Conservation (phyloP, 37 sponge, comb jelly and placozoan genomes). For the Ephydatia muelleri region DNA sequence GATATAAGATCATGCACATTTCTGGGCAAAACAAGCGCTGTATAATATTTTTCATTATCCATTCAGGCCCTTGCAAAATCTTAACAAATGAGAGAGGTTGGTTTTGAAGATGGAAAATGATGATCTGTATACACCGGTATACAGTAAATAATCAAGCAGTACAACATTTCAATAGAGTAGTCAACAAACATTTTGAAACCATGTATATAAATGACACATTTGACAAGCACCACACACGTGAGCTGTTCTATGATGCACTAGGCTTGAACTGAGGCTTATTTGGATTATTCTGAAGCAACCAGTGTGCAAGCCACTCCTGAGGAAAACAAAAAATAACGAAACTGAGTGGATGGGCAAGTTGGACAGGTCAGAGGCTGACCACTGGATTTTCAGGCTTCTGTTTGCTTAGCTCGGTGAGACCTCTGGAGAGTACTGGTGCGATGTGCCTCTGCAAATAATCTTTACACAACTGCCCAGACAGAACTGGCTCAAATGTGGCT, state of each 20-base stretch:
- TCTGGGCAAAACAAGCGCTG: too few species aligned
- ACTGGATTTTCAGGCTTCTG: slow-evolving; percentile 91
- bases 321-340: background rate
- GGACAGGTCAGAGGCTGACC: slow-evolving; percentile 38
- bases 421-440: slow-evolving; percentile 83
- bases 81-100: too few species aligned
- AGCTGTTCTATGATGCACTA: background rate
- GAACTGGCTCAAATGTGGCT: slow-evolving; percentile 45
- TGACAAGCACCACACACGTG: background rate
- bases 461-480: slow-evolving; percentile 34
- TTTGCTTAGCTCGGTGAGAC: slow-evolving; percentile 89
- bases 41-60: too few species aligned
- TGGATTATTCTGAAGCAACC: slow-evolving; percentile 94
- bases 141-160: background rate
- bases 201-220: background rate
- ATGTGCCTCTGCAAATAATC: slow-evolving; percentile 87
- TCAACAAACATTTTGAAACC: background rate
- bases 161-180: background rate
- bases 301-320: slow-evolving; percentile 90
- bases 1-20: too few species aligned
- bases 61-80: too few species aligned
- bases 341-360: slow-evolving; percentile 12
- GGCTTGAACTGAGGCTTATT: slow-evolving; percentile 80
- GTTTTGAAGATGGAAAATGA: too few species aligned
- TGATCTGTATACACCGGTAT: too few species aligned